Evolutionary conservation across 1,140 invertebrate species (phyloP), one percentile per base, ranked within the genome.

Genomic region (Cydia amplana): DNA sequence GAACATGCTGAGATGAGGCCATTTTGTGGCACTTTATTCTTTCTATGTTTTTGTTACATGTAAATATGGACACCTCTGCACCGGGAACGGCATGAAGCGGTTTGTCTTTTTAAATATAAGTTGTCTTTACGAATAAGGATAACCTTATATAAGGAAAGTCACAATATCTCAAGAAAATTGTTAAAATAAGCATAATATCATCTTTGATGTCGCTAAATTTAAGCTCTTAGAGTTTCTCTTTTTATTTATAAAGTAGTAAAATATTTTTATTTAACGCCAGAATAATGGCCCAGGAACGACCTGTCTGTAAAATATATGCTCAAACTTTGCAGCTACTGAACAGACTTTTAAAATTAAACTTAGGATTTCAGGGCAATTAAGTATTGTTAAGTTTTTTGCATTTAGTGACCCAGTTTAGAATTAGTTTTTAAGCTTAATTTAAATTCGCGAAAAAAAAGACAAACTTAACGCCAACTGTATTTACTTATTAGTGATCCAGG

Each of bases 261-360:
- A 60, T 60, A 60, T 60, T 60, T 60, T 60, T 55, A 55, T 55
- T 55, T 23, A 60, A 60, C 18, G 55, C 10, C 20, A 23, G 55
- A 60, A n/a, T 60, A 60, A 60, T 60, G 55, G 3, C 2, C 7
- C 2, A 20, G 20, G 55, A 60, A 60, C 20, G 55, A 60, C 18
- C 55, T 10, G 55, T 10, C 20, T 18, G 55, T 20, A 12, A 60
- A 60, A 60, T 60, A 60, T 60, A 60, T 23, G 18, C 55, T 23
- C 20, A 12, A 60, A 60, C 55, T 60, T 60, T 60, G 18, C 55
- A 12, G 55, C 55, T 51, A 51, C 55, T 60, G 55, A 60, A 23
- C 20, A 23, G 55, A 60, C n/a, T 60, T 60, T 60, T 23, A 23
- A 60, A 60, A 5, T 60, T 60, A 9, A 60, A 60, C 55, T 60